Evolutionary conservation across 2,797 vertebrate species (phyloP).

Genomic region (Spondyliosoma cantharus): DNA sequence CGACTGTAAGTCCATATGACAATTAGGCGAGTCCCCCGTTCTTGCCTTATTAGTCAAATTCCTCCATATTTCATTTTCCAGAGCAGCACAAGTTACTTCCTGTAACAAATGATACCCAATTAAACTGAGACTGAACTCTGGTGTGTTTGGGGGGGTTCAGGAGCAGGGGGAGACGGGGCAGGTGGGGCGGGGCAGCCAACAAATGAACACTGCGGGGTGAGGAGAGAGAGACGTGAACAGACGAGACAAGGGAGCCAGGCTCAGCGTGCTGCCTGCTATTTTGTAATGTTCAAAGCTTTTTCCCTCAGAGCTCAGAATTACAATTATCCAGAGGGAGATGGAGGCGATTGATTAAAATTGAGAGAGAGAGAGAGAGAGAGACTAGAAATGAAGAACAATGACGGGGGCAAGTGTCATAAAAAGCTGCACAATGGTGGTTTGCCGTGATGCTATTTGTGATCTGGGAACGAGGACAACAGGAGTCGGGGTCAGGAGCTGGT

Average conservation of each 20-base stretch:
- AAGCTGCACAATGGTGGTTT: conserved; percentile 18
- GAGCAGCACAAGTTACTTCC: conserved; percentile 36
- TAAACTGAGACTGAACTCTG: conserved; percentile 57
- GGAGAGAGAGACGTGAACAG: conserved; percentile 22
- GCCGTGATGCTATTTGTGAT: conserved; percentile 13
- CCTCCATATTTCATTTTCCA: conserved; percentile 52
- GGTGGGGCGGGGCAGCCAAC: conserved; percentile 9
- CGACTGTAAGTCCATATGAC: conserved; percentile 35
- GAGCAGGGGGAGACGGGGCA: neutral
- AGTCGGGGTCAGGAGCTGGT: conserved; percentile 61
- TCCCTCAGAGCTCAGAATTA: conserved; percentile 29
- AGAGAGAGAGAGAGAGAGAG: conserved; percentile 12
- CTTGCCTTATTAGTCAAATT: conserved; percentile 63
- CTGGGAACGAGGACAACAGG: conserved; percentile 39
- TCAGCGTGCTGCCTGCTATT: conserved; percentile 23
- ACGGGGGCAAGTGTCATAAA: conserved; percentile 10
- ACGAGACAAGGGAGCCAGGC: conserved; percentile 14
- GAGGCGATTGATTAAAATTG: conserved; percentile 39
- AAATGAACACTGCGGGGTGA: conserved; percentile 35
- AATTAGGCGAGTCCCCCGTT: conserved; percentile 43
- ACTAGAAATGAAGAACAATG: conserved; percentile 32
- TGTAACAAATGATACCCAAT: conserved; percentile 65
- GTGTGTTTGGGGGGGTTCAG: neutral
- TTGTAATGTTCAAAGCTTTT: conserved; percentile 22
- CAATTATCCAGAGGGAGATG: conserved; percentile 39